Evolutionary conservation across 2,113 vertebrate genomes (phyloP).

Genomic region (Megatriorchis doriae): DNA sequence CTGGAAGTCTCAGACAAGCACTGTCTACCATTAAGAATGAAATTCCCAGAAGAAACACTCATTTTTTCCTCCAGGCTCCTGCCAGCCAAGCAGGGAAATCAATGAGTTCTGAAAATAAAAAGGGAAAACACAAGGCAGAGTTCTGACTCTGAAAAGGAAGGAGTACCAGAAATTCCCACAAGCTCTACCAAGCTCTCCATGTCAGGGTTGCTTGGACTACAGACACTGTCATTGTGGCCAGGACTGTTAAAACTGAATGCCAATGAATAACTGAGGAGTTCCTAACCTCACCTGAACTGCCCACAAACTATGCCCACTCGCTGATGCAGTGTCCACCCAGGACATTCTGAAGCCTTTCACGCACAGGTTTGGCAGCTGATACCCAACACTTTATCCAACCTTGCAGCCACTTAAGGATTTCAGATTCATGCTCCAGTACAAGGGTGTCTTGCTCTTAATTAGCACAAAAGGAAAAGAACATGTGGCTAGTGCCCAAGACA

Average conservation of each 20-base stretch:
- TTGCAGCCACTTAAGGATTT: neutral
- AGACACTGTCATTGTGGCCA: neutral
- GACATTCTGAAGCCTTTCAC: neutral
- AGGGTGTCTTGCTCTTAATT: neutral
- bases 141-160: neutral
- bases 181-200: neutral
- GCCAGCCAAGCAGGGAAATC: neutral
- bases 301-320: neutral
- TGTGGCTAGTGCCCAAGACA: neutral
- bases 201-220: neutral
- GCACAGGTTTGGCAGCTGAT: neutral
- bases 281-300: neutral
- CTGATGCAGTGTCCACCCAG: neutral
- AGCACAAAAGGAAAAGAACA: neutral
- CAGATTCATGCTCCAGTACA: neutral
- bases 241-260: neutral
- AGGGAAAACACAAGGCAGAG: neutral
- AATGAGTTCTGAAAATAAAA: slow-evolving; percentile 5
- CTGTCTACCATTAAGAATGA: neutral
- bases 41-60: neutral
- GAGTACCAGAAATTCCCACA: neutral
- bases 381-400: neutral
- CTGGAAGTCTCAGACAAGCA: neutral
- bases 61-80: neutral
- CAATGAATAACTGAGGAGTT: neutral